Evolutionary conservation across 1,140 invertebrate species (phyloP).

Genomic region (Phenacoccus solenopsis): DNA sequence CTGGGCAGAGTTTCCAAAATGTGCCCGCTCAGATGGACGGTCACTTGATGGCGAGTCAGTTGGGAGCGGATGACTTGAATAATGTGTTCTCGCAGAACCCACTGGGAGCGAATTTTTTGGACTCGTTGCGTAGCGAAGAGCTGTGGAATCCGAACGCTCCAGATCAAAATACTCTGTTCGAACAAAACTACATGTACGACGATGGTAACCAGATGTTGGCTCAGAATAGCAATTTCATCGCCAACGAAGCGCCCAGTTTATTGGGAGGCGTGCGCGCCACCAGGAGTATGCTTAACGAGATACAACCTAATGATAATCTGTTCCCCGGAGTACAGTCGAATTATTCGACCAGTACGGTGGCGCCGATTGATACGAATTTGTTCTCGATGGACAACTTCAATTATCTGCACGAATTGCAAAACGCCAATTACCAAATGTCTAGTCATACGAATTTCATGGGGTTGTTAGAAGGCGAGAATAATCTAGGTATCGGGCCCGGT

Average conservation of each 20-base stretch:
- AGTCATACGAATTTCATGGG: slow-evolving; percentile 9
- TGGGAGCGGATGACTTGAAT: background rate
- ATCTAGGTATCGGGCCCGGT: background rate
- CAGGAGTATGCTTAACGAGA: background rate
- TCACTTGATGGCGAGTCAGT: background rate
- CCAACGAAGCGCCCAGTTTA: background rate
- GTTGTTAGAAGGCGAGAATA: background rate
- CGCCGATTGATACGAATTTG: background rate
- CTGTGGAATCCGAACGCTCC: background rate
- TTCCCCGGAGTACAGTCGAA: background rate
- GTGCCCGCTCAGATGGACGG: background rate
- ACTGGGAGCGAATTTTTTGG: background rate
- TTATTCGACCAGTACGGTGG: background rate
- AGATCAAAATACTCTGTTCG: background rate
- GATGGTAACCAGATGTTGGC: background rate
- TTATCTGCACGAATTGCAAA: background rate
- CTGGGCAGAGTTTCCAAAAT: background rate
- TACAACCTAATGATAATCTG: background rate
- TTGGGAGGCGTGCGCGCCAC: background rate
- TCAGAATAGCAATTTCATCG: background rate
- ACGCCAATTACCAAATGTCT: background rate
- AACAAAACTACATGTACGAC: slow-evolving; percentile 1
- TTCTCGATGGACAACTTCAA: background rate
- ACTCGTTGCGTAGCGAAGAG: background rate
- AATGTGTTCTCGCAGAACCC: background rate